These are phyloP conservation scores for Ceratosolen fusciceps DNA, from an alignment of 1,140 invertebrate species.

Conservation along the genomic window DNA sequence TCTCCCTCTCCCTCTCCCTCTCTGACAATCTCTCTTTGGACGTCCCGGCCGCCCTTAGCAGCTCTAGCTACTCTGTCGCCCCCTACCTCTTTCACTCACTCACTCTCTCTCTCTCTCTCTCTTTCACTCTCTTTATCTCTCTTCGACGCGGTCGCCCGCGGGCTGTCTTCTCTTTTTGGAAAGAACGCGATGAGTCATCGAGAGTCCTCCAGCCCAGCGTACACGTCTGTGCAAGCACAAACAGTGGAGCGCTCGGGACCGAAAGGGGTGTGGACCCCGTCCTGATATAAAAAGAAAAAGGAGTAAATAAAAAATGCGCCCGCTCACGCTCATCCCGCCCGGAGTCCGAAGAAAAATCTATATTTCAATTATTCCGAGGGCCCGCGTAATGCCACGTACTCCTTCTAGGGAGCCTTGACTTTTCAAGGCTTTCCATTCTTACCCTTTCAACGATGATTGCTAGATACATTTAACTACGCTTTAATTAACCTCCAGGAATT, in stretches of 20 bases:
- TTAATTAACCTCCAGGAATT: background rate
- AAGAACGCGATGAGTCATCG: constrained; percentile 49
- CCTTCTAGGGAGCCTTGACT: background rate
- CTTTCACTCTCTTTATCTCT: constrained; percentile 11
- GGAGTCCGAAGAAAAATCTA: constrained; percentile 24
- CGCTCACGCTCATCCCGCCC: background rate
- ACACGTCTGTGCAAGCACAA: background rate
- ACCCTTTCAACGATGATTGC: background rate
- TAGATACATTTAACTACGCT: background rate
- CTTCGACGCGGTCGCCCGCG: background rate
- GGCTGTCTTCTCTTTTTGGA: constrained; percentile 44
- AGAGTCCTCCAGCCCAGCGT: constrained; percentile 24
- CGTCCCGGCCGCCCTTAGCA: too few species aligned
- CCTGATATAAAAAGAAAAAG: background rate
- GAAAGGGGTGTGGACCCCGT: constrained; percentile 43
- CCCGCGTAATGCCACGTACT: background rate
- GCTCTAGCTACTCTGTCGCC: too few species aligned
- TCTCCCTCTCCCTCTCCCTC: too few species aligned
- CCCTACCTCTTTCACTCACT: constrained; percentile 26
- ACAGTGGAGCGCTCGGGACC: background rate
- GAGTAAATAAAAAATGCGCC: constrained; percentile 13
- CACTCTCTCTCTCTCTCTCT: background rate
- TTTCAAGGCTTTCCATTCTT: constrained; percentile 5
- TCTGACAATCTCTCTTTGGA: too few species aligned
- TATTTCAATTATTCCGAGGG: constrained; percentile 6